A percentile compares a stretch with the other conserved stretches of the same genome.
Evolutionary conservation across 2,797 vertebrate species (phyloP).

Genomic region (Vespertilio murinus): DNA sequence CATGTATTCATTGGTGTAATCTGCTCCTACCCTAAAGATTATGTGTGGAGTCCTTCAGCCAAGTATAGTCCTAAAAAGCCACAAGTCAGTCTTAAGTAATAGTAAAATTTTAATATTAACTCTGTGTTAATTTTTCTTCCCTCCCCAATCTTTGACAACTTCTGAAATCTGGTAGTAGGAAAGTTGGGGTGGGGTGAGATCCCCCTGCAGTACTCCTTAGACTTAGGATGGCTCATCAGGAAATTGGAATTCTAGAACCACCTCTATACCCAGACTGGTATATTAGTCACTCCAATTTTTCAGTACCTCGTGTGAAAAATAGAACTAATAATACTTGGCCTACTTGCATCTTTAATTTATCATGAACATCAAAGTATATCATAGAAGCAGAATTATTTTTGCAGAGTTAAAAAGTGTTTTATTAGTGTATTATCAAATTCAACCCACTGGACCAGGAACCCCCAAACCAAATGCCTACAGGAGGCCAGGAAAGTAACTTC

Average conservation of each 20-base stretch:
- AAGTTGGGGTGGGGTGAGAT: not conserved
- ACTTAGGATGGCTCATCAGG: not conserved
- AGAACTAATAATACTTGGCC: not conserved
- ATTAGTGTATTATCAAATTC: not conserved
- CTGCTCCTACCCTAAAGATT: not conserved
- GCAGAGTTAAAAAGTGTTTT: not conserved
- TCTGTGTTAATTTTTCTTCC: not conserved
- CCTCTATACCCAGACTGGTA: not conserved
- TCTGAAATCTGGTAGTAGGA: not conserved
- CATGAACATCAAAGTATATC: not conserved
- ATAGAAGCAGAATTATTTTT: slow-evolving; percentile 30
- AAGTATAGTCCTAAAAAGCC: not conserved
- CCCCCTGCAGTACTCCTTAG: not conserved
- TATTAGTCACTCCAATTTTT: slow-evolving; percentile 10
- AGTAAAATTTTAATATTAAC: slow-evolving; percentile 2
- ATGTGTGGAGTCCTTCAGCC: not conserved
- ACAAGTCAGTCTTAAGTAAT: not conserved
- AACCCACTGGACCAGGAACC: not conserved
- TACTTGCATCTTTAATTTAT: slow-evolving; percentile 8
- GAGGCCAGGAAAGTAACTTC: not conserved
- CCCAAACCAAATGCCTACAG: not conserved
- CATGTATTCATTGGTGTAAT: not conserved
- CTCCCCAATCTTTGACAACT: not conserved
- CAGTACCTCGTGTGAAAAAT: slow-evolving; percentile 24
- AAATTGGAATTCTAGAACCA: slow-evolving; percentile 1